A percentile compares a stretch with the other conserved stretches of the same genome.
phyloP scores from a whole-genome alignment of 2,888 invertebrate genomes.

The Chloromyia formosa region DNA sequence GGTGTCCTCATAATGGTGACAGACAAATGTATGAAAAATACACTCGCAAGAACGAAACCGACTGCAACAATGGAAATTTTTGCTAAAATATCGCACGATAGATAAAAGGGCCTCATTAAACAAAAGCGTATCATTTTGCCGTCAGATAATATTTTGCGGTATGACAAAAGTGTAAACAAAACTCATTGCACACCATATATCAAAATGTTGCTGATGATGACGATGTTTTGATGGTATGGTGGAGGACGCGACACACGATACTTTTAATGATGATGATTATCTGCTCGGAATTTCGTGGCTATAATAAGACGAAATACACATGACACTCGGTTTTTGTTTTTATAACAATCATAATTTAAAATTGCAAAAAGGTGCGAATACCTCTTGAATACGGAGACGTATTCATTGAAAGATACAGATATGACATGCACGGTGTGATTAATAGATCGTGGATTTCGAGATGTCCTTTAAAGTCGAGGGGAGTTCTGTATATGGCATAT shows the following conservation, averaged over 20 bases:
- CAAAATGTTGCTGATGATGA: slow-evolving; percentile 35
- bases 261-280: slow-evolving; percentile 20
- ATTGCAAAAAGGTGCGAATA: too few species aligned
- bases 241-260: too few species aligned
- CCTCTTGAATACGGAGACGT: too few species aligned
- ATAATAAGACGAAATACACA: not conserved
- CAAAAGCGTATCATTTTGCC: slow-evolving; percentile 36
- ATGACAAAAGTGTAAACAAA: slow-evolving; percentile 34
- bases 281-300: slow-evolving; percentile 12
- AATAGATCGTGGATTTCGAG: too few species aligned
- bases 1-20: too few species aligned
- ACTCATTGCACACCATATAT: slow-evolving; percentile 37
- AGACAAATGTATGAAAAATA: too few species aligned
- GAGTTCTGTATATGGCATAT: too few species aligned
- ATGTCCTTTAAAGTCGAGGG: too few species aligned
- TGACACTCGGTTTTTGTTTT: not conserved
- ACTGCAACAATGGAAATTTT: slow-evolving; percentile 33
- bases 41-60: not conserved
- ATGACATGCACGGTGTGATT: too few species aligned
- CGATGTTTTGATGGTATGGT: too few species aligned
- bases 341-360: not conserved
- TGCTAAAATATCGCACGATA: slow-evolving; percentile 32
- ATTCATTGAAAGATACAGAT: too few species aligned
- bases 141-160: slow-evolving; percentile 29
- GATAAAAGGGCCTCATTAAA: slow-evolving; percentile 35